Evolutionary conservation across 1,140 invertebrate species (phyloP).

Genomic region (Bathynomus jamesi): DNA sequence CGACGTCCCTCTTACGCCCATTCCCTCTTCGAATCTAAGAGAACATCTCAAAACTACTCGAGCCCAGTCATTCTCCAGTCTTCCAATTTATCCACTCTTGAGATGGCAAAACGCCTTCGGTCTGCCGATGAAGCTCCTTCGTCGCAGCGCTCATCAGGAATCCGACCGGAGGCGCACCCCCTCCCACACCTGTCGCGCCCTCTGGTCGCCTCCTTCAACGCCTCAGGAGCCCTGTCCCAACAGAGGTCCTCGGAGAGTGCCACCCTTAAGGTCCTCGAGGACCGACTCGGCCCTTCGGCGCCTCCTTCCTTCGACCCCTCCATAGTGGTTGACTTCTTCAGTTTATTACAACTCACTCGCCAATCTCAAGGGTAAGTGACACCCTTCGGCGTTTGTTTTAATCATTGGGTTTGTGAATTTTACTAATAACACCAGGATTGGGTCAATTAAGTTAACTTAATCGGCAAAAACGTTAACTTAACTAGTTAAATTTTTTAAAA

Average conservation of each 20-base stretch:
- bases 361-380: background rate
- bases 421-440: no score
- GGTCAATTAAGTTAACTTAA: no score
- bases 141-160: background rate
- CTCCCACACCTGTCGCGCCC: background rate
- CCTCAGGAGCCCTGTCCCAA: background rate
- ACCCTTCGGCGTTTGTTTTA: no score
- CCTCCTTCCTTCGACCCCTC: constrained; percentile 21
- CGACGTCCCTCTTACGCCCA: background rate
- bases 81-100: background rate
- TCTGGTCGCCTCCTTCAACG: background rate
- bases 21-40: background rate
- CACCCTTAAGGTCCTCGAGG: background rate
- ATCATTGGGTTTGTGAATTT: no score
- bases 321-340: constrained; percentile 30
- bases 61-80: background rate
- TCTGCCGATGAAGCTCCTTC: background rate
- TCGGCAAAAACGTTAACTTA: no score
- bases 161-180: background rate
- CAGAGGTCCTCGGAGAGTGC: background rate
- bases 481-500: no score
- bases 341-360: background rate
- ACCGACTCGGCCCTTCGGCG: constrained; percentile 10
- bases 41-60: background rate
- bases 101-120: background rate